Percentiles rank a stretch among this genome's conserved stretches.
phyloP scores from a whole-genome alignment of 2,888 invertebrate genomes.

The Eurytoma californica region DNA sequence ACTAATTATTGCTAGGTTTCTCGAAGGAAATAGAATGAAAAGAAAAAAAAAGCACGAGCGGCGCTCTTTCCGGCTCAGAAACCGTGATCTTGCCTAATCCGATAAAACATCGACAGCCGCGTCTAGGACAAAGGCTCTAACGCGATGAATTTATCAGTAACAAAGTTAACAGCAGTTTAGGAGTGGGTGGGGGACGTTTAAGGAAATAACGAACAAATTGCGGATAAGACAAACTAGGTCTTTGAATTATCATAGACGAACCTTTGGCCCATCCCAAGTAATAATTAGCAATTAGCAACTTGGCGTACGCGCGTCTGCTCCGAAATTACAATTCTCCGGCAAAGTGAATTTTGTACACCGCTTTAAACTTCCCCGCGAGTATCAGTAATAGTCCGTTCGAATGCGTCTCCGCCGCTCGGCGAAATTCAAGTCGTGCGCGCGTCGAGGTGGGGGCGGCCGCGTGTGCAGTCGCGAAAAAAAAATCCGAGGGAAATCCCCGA shows the following conservation, averaged over 20 bases:
- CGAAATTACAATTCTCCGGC: constrained; percentile 35
- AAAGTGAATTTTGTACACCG: constrained; percentile 50
- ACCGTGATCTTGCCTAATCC: too few relatives aligned
- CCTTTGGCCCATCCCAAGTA: constrained; percentile 37
- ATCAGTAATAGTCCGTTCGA: constrained; percentile 23
- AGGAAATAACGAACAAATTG: constrained; percentile 35
- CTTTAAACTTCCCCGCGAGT: constrained; percentile 38
- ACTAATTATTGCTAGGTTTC: too few relatives aligned
- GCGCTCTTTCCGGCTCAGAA: too few relatives aligned
- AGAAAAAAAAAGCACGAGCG: too few relatives aligned
- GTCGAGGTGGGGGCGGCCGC: too few relatives aligned
- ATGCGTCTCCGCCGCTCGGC: constrained; percentile 16
- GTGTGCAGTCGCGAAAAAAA: too few relatives aligned
- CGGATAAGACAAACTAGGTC: constrained; percentile 38
- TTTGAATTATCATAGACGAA: constrained; percentile 47
- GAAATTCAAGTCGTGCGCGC: constrained; percentile 7
- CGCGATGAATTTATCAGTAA: constrained; percentile 13
- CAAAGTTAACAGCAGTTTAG: constrained; percentile 13
- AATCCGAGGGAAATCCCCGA: too few relatives aligned
- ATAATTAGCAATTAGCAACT: constrained; percentile 53
- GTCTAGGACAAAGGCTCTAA: neutral
- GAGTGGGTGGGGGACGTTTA: neutral
- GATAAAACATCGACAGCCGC: neutral
- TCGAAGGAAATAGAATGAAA: too few relatives aligned
- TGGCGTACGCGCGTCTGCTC: constrained; percentile 30